Conservation (phyloP, 1,140 invertebrate species). For the Solenopsis invicta region DNA sequence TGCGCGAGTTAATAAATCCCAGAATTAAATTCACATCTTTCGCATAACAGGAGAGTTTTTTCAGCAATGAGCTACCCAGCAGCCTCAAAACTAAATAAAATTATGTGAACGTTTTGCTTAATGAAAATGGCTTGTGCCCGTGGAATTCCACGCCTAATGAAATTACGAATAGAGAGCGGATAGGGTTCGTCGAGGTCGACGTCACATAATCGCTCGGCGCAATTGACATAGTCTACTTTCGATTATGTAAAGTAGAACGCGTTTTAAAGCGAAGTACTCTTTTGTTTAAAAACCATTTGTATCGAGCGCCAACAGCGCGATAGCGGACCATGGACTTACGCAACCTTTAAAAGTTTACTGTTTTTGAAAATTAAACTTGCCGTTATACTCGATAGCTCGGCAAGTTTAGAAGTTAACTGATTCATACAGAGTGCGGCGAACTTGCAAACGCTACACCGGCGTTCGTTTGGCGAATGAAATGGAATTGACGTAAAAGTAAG, state of each 20-base stretch:
- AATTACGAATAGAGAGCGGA: slow-evolving; percentile 77
- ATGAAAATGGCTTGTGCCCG: slow-evolving; percentile 62
- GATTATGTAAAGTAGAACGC: slow-evolving; percentile 31
- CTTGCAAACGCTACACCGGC: background rate
- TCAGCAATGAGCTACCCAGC: background rate
- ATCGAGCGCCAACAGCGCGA: background rate
- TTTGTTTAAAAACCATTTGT: background rate
- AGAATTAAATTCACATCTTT: background rate
- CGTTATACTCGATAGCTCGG: background rate
- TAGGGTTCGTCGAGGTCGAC: slow-evolving; percentile 81
- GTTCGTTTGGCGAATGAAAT: background rate
- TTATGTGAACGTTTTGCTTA: background rate
- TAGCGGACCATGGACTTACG: background rate
- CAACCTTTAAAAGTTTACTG: background rate
- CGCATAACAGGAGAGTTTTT: background rate
- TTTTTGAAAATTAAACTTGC: background rate
- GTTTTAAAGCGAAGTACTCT: background rate
- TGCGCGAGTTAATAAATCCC: background rate
- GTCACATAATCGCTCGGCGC: slow-evolving; percentile 71
- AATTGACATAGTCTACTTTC: slow-evolving; percentile 64
- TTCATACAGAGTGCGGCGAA: background rate
- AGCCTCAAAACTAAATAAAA: background rate
- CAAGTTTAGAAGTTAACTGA: background rate
- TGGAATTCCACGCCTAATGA: slow-evolving; percentile 72
- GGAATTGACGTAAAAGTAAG: background rate